Conservation (phyloP, 2,797 vertebrate genomes). For the Pristis pectinata region DNA sequence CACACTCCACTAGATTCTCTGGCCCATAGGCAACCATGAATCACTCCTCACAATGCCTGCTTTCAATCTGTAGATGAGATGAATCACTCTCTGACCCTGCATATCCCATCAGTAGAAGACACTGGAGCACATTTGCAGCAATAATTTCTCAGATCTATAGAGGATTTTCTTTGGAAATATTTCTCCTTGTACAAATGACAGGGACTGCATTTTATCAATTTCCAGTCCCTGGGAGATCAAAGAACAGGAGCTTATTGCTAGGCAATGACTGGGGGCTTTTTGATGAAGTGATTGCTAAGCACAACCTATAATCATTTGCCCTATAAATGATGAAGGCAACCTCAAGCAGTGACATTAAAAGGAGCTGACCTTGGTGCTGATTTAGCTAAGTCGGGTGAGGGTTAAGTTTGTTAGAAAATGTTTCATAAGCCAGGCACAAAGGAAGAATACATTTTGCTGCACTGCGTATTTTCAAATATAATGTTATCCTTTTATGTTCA, state of each 20-base stretch:
- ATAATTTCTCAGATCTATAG: not conserved
- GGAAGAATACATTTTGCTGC: not conserved
- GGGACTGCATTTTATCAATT: too few species aligned
- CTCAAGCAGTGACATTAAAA: not conserved
- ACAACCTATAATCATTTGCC: not conserved
- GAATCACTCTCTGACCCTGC: not conserved
- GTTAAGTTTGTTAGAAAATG: not conserved
- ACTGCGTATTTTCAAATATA: not conserved
- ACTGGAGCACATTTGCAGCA: not conserved
- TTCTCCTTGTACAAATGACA: not conserved
- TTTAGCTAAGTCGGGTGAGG: not conserved
- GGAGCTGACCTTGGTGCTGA: slow-evolving; percentile 36
- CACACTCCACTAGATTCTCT: not conserved
- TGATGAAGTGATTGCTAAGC: not conserved
- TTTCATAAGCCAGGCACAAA: not conserved
- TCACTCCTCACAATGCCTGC: not conserved
- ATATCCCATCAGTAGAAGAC: not conserved
- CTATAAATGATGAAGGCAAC: not conserved
- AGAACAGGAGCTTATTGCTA: not conserved
- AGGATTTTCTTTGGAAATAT: not conserved
- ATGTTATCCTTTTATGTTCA: not conserved
- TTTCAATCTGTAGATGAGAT: not conserved
- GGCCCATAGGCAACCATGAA: not conserved
- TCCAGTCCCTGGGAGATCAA: not conserved
- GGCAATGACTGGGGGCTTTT: not conserved